These are phyloP conservation scores for Bolinopsis microptera DNA, from an alignment of 37 sponge, comb jelly and placozoan species.

Conservation along the genomic window DNA sequence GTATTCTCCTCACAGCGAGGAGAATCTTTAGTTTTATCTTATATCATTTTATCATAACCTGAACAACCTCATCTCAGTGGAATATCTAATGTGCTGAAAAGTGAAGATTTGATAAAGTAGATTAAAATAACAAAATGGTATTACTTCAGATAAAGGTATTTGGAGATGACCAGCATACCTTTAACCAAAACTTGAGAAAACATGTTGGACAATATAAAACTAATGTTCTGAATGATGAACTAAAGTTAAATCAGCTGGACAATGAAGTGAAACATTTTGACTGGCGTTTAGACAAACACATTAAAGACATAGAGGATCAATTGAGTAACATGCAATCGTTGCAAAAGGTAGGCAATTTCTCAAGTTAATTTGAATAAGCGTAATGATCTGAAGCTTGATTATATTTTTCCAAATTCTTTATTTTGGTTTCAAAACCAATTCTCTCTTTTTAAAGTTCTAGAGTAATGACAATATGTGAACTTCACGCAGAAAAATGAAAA, in stretches of 20 bases:
- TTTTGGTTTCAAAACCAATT: too few relatives aligned
- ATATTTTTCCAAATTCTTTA: too few relatives aligned
- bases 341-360: background rate
- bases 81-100: too few relatives aligned
- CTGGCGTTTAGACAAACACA: background rate
- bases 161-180: background rate
- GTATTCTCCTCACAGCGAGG: too few relatives aligned
- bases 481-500: background rate
- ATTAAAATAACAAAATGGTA: too few relatives aligned
- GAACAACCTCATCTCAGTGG: background rate
- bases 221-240: background rate
- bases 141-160: background rate
- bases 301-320: background rate
- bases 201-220: background rate
- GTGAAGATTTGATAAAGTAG: too few relatives aligned
- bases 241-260: background rate
- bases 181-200: background rate
- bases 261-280: background rate
- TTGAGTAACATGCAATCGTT: background rate
- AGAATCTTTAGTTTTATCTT: too few relatives aligned
- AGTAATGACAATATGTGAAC: too few relatives aligned
- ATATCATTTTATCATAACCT: too few relatives aligned
- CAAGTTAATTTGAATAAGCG: too few relatives aligned
- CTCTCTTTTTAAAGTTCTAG: too few relatives aligned
- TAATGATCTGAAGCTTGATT: too few relatives aligned